Base-by-base conservation (phyloP, 2,888 invertebrate species). In the Microplitis deprimator region DNA sequence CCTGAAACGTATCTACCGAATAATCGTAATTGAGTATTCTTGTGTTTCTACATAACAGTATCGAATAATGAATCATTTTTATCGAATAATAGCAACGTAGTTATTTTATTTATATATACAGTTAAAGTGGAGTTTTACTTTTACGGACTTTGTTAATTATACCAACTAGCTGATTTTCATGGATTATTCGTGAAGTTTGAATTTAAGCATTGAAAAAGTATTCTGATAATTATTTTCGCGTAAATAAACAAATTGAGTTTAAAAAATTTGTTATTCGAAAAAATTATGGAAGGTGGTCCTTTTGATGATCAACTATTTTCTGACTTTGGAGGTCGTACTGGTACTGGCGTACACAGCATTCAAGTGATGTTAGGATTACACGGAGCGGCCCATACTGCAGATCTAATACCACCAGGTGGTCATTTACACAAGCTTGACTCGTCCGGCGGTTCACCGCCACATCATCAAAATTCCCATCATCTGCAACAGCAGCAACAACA, bases 251-350 rank as follows among this genome's bases (percentile, higher is more conserved):
- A 13, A 72, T 50, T 20, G 40, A 29, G 59, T 61, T 38, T 29
- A 39, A 20, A 70, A 68, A 61, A 60, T 69, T 65, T 39, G 64
- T 72, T 73, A 71, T 59, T 64, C 65, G 77, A 81, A 71, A 50
- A 76, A 77, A 91, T 90, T 90, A 94, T 96, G 95, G 95, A 95
- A 90, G 94, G 91, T 82, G 91, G 90, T 72, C 92, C 92, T 50
- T 92, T 96, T 90, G 96, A 96, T 88, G 96, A 96, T 87, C 94
- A 95, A 85, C 93, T 95, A 87, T 96, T 96, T 89, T 92, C 93
- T 82, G 96, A 96, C 90, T 96, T 95, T 86, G 90, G 92, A 41
- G 92, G 92, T 83, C 91, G 94, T 8, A 90, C 90, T 81, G 90
- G 91, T 1, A 90, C 90, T 50, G 93, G 93, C 61, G 93, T 92